Conservation (phyloP, 1,140 invertebrate species). For the Bradynema listronoti region DNA sequence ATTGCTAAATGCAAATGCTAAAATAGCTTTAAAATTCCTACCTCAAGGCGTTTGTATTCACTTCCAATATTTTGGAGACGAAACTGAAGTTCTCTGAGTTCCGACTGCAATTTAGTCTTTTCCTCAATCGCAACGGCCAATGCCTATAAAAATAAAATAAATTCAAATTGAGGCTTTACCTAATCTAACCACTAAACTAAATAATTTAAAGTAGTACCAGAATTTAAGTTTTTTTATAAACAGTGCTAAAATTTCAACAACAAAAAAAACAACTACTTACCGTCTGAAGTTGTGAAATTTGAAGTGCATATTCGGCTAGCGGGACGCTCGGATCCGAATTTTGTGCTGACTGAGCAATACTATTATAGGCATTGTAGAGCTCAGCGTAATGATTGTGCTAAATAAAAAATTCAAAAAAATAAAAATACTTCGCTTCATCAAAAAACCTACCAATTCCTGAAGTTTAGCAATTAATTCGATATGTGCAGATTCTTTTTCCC, state of each 20-base stretch:
- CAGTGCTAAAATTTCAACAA: background rate
- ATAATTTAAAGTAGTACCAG: too few relatives aligned
- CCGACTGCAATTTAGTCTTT: conserved; percentile 38
- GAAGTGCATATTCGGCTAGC: conserved; percentile 17
- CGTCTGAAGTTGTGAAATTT: conserved; percentile 41
- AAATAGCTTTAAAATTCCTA: conserved; percentile 5
- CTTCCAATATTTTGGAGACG: conserved; percentile 9
- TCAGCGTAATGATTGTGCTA: conserved; percentile 42
- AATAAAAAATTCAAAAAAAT: conserved; percentile 16
- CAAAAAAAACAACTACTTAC: too few relatives aligned
- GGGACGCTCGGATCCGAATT: background rate
- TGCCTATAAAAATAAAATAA: conserved; percentile 28
- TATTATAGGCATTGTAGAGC: conserved; percentile 35
- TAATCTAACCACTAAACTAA: too few relatives aligned
- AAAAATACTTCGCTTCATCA: background rate
- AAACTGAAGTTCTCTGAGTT: conserved; percentile 23
- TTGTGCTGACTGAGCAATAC: conserved; percentile 10
- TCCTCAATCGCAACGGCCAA: conserved; percentile 37
- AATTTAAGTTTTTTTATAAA: conserved; percentile 8
- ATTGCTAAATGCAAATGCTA: conserved; percentile 5
- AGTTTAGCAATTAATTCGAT: conserved; percentile 19
- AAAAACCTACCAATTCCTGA: conserved; percentile 19
- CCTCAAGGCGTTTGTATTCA: background rate
- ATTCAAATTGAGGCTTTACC: too few relatives aligned
- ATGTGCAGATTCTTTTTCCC: conserved; percentile 19